Conservation (phyloP, 2,888 invertebrate species). For the Lithophane semibrunnea region DNA sequence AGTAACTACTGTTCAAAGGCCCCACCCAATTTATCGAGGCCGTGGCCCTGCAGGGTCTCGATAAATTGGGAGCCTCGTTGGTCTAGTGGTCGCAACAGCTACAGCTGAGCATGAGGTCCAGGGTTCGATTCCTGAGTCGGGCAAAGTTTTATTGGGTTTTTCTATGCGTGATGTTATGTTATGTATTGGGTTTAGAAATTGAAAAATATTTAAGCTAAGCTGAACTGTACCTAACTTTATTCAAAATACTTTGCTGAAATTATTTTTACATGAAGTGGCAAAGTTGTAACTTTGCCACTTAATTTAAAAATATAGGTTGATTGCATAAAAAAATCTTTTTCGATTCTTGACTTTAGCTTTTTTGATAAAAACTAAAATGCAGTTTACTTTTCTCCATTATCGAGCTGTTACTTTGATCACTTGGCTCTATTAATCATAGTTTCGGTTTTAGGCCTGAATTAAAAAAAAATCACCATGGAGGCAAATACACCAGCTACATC, state of each 20-base stretch:
- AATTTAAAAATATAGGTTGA: not conserved
- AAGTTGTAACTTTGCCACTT: too few species aligned
- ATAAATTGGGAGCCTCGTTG: too few species aligned
- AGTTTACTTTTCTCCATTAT: not conserved
- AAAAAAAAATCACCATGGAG: not conserved
- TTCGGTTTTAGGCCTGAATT: not conserved
- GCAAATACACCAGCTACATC: not conserved
- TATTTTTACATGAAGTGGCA: too few species aligned
- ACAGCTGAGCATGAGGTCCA: too few species aligned
- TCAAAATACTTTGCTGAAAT: too few species aligned
- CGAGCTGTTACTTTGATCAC: not conserved
- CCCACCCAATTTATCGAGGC: too few species aligned
- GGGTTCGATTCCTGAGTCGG: too few species aligned
- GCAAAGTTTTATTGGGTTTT: too few species aligned
- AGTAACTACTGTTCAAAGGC: not conserved
- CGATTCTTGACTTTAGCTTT: not conserved
- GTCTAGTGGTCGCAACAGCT: too few species aligned
- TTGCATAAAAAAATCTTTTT: not conserved
- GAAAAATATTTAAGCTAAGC: not conserved
- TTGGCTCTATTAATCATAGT: not conserved
- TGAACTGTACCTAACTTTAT: too few species aligned
- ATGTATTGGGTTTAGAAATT: not conserved
- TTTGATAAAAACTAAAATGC: not conserved
- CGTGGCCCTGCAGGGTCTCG: too few species aligned
- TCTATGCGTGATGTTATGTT: too few species aligned